A percentile compares a stretch with the other conserved stretches of the same genome.
Conservation (phyloP, 1,140 invertebrate genomes). For the Brachionus angularis region DNA sequence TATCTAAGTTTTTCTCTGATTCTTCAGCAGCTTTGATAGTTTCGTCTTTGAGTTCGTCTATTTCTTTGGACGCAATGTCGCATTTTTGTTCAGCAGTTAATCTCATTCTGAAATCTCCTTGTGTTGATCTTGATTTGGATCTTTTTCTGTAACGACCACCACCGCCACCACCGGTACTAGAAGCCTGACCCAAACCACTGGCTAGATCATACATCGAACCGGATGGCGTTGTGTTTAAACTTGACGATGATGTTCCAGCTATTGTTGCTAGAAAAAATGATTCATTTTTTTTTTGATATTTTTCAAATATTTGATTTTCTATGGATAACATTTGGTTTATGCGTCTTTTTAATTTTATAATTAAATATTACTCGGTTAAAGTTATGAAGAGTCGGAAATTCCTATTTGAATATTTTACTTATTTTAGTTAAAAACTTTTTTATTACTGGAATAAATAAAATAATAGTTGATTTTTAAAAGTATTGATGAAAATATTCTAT, state of each 20-base stretch:
- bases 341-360: slow-evolving; percentile 48
- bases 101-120: slow-evolving; percentile 51
- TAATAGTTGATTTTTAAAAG: too few species aligned
- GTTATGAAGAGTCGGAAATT: too few species aligned
- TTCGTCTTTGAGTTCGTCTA: slow-evolving; percentile 56
- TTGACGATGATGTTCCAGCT: slow-evolving; percentile 1
- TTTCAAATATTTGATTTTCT: slow-evolving; percentile 58
- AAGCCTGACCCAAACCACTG: neutral
- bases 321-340: slow-evolving; percentile 55
- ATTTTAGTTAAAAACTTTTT: too few species aligned
- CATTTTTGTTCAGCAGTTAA: slow-evolving; percentile 57
- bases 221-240: slow-evolving; percentile 45
- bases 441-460: too few species aligned
- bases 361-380: too few species aligned
- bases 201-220: slow-evolving; percentile 47
- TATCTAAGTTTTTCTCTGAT: slow-evolving; percentile 56
- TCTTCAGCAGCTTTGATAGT: slow-evolving; percentile 54
- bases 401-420: too few species aligned
- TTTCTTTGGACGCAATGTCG: slow-evolving; percentile 52
- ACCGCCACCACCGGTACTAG: too few species aligned
- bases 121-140: slow-evolving; percentile 52
- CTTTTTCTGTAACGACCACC: slow-evolving; percentile 50
- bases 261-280: slow-evolving; percentile 48
- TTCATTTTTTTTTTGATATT: slow-evolving; percentile 55
- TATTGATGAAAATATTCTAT: too few species aligned